These are phyloP conservation scores for Odontocerum albicorne DNA, from an alignment of 2,888 invertebrate species.

Conservation along the genomic window DNA sequence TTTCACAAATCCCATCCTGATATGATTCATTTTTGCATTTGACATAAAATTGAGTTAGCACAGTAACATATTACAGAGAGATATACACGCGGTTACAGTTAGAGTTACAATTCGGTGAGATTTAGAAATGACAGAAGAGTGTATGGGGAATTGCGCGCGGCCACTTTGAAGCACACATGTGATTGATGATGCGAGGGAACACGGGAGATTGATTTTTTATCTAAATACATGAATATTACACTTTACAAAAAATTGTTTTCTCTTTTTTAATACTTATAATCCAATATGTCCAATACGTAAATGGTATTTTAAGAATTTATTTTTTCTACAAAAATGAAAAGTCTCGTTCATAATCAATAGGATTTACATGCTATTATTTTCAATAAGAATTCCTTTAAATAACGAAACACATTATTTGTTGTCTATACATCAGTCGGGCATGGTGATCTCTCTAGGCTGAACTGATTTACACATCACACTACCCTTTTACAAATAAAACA, in stretches of 20 bases:
- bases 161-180: slow-evolving; percentile 30
- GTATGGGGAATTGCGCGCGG: too few species aligned
- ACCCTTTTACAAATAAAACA: slow-evolving; percentile 12
- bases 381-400: slow-evolving; percentile 29
- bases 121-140: too few species aligned
- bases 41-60: too few species aligned
- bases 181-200: slow-evolving; percentile 22
- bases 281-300: slow-evolving; percentile 34
- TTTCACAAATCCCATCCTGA: too few species aligned
- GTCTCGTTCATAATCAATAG: slow-evolving; percentile 31
- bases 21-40: too few species aligned
- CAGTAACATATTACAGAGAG: too few species aligned
- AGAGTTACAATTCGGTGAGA: too few species aligned
- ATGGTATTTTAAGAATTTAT: slow-evolving; percentile 33
- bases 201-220: slow-evolving; percentile 19
- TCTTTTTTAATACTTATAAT: slow-evolving; percentile 34
- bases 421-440: slow-evolving; percentile 37
- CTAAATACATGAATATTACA: slow-evolving; percentile 36
- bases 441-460: slow-evolving; percentile 27
- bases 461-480: slow-evolving; percentile 4
- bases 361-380: slow-evolving; percentile 36
- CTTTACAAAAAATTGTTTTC: slow-evolving; percentile 35
- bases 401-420: slow-evolving; percentile 30
- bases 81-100: too few species aligned
- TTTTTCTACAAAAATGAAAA: slow-evolving; percentile 37